A percentile compares a stretch with the other conserved stretches of the same genome.
phyloP scores from a whole-genome alignment of 1,140 invertebrate species.

The Penaeus chinensis region DNA sequence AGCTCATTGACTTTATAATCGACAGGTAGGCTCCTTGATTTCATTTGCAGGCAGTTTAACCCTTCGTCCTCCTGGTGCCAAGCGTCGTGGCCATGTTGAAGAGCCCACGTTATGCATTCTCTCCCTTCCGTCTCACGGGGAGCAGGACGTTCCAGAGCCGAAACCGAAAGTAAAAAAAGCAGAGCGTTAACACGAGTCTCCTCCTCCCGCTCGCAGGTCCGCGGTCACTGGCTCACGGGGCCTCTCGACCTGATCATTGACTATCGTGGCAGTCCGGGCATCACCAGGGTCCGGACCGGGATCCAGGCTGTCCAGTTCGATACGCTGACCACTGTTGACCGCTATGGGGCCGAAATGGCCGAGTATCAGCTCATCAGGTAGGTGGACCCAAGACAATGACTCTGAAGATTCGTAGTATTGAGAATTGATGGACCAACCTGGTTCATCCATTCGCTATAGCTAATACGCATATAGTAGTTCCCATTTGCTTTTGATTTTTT shows the following conservation, averaged over 20 bases:
- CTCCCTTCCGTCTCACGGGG: not conserved
- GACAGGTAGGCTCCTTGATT: slow-evolving; percentile 47
- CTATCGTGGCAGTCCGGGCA: slow-evolving; percentile 44
- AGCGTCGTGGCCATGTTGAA: too few species aligned
- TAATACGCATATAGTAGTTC: too few species aligned
- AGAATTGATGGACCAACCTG: too few species aligned
- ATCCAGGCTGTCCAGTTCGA: slow-evolving; percentile 60
- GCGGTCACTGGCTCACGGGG: slow-evolving; percentile 55
- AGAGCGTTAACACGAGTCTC: too few species aligned
- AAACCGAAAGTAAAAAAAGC: too few species aligned
- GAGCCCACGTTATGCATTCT: not conserved
- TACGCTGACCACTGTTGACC: slow-evolving; percentile 55
- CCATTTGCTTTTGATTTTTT: too few species aligned
- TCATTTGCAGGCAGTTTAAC: not conserved
- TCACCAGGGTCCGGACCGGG: slow-evolving; percentile 52
- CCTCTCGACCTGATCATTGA: slow-evolving; percentile 61
- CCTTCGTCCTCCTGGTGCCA: not conserved
- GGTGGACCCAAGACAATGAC: slow-evolving; percentile 27
- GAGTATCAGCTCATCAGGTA: slow-evolving; percentile 56
- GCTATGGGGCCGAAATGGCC: slow-evolving; percentile 60
- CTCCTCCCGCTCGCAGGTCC: slow-evolving; percentile 42
- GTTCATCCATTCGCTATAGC: too few species aligned
- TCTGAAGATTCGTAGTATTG: not conserved
- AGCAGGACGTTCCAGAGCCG: too few species aligned
- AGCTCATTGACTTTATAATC: slow-evolving; percentile 57